A percentile compares a stretch with the other conserved stretches of the same genome.
Evolutionary conservation across 2,797 vertebrate genomes (phyloP).

Genomic region (Dallia pectoralis): DNA sequence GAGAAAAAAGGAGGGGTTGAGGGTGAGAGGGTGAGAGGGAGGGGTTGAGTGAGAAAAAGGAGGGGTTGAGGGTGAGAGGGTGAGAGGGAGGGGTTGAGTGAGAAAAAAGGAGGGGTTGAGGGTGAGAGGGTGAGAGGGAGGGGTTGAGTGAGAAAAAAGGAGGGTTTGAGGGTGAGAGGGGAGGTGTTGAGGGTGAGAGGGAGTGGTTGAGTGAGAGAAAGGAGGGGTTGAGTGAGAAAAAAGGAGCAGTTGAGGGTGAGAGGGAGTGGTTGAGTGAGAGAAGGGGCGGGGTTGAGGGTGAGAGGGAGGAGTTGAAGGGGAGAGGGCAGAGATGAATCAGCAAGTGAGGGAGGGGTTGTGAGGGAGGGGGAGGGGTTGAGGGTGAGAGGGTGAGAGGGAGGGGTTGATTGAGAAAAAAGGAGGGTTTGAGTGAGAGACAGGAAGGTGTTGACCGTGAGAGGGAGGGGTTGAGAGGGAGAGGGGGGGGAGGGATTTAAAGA

Average conservation of each 20-base stretch:
- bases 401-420: neutral
- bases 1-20: neutral
- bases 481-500: too few species aligned
- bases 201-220: neutral
- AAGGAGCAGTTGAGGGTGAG: neutral
- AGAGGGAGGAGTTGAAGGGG: too few species aligned
- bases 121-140: neutral
- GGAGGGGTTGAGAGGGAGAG: too few species aligned
- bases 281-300: too few species aligned
- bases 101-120: too few species aligned
- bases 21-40: neutral
- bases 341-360: neutral
- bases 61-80: neutral
- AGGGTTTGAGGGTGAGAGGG: too few species aligned
- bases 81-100: neutral
- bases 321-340: too few species aligned
- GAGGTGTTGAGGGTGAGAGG: neutral
- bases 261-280: neutral
- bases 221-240: neutral
- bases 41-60: neutral
- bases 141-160: too few species aligned
- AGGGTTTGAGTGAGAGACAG: neutral
- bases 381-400: too few species aligned
- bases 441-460: too few species aligned
- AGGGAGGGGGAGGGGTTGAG: neutral